Evolutionary conservation across 1,140 invertebrate species (phyloP).

Genomic region (Drosophila biarmipes): DNA sequence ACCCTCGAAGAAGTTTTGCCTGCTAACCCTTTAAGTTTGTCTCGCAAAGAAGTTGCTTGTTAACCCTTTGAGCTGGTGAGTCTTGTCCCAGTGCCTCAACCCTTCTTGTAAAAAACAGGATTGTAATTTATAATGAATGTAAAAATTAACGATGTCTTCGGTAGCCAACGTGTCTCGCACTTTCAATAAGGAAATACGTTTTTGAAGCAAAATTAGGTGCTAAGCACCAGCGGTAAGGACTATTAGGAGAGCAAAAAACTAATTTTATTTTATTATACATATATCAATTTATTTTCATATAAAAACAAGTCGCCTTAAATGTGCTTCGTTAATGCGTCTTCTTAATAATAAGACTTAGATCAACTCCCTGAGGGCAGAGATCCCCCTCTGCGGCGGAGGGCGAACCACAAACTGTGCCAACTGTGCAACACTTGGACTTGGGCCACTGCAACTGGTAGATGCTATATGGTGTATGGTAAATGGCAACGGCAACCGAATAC

Average conservation of each 20-base stretch:
- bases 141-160: neutral
- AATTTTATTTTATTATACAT: no score
- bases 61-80: slow-evolving; percentile 44
- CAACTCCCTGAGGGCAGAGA: slow-evolving; percentile 9
- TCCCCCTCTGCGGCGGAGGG: slow-evolving; percentile 22
- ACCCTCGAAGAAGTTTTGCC: slow-evolving; percentile 15
- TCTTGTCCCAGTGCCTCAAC: slow-evolving; percentile 20
- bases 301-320: no score
- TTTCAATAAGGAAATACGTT: neutral
- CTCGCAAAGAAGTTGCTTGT: slow-evolving; percentile 13
- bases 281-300: no score
- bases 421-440: slow-evolving; percentile 44
- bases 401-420: slow-evolving; percentile 68
- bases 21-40: slow-evolving; percentile 38
- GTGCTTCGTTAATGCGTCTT: no score
- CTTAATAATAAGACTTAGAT: neutral
- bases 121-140: neutral
- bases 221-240: no score
- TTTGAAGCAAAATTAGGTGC: neutral
- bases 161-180: neutral
- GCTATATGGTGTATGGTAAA: slow-evolving; percentile 9
- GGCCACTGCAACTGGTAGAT: slow-evolving; percentile 26
- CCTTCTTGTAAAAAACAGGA: slow-evolving; percentile 14
- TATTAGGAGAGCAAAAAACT: no score
- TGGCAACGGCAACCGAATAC: slow-evolving; percentile 58